A percentile compares a stretch with the other conserved stretches of the same genome.
Conservation (phyloP, 2,888 invertebrate genomes). For the Acrobasis suavella region DNA sequence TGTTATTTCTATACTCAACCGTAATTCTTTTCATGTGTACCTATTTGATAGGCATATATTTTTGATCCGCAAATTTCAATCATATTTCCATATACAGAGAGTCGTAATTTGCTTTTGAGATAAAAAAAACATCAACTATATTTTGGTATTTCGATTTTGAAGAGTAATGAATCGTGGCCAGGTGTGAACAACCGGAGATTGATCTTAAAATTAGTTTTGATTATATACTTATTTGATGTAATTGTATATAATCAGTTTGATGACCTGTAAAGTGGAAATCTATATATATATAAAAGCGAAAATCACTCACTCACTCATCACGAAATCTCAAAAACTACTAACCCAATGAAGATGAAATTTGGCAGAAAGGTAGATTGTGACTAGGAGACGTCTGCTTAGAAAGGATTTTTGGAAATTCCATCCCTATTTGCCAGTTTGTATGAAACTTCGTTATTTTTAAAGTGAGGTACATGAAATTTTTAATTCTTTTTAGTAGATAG, state of each 20-base stretch:
- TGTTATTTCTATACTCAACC: slow-evolving; percentile 25
- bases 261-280: neutral
- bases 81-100: slow-evolving; percentile 32
- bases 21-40: slow-evolving; percentile 37
- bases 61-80: slow-evolving; percentile 29
- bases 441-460: no score
- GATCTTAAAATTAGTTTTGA: slow-evolving; percentile 27
- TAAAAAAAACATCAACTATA: slow-evolving; percentile 40
- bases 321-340: no score
- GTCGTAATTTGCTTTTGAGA: slow-evolving; percentile 33
- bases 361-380: no score
- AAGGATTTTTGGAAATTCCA: no score
- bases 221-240: neutral
- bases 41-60: slow-evolving; percentile 26
- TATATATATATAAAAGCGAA: no score
- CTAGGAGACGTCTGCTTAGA: no score
- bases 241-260: neutral
- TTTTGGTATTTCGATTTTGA: slow-evolving; percentile 45
- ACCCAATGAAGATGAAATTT: no score
- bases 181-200: slow-evolving; percentile 37
- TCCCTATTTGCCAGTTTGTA: no score
- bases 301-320: no score
- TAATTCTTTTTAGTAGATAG: no score
- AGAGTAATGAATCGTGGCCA: slow-evolving; percentile 46
- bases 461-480: no score